phyloP scores from a whole-genome alignment of 2,888 invertebrate species.

The Creontiades dilutus region DNA sequence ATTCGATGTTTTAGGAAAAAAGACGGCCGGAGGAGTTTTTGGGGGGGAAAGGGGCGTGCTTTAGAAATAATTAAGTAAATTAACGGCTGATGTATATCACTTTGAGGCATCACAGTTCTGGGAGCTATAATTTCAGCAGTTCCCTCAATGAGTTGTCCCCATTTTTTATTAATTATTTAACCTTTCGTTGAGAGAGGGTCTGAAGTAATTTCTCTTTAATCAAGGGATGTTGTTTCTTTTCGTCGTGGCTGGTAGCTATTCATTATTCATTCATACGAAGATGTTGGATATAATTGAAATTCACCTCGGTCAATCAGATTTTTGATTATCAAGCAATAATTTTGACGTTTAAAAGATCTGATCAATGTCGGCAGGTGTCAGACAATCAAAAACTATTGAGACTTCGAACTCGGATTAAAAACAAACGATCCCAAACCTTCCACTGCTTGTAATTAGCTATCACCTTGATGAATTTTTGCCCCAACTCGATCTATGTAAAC shows the following conservation, averaged over 20 bases:
- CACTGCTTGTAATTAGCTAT: too few species aligned
- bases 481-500: too few species aligned
- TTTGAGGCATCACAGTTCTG: background rate
- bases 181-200: background rate
- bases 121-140: background rate
- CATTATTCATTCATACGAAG: background rate
- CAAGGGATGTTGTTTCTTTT: background rate
- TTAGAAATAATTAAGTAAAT: slow-evolving; percentile 16
- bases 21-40: background rate
- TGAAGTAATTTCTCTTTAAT: background rate
- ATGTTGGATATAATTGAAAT: too few species aligned
- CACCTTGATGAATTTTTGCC: too few species aligned
- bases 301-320: too few species aligned
- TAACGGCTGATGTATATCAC: slow-evolving; percentile 20
- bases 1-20: background rate
- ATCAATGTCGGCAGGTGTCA: too few species aligned
- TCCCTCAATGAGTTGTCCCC: slow-evolving; percentile 8
- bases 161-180: background rate
- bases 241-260: background rate
- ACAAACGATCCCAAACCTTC: too few species aligned
- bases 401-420: too few species aligned
- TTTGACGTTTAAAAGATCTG: too few species aligned
- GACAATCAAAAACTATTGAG: too few species aligned
- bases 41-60: background rate
- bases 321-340: too few species aligned